Percentiles rank a stretch among this genome's conserved stretches.
Conservation (phyloP, 2,113 vertebrate species). For the Dromiciops gliroides region DNA sequence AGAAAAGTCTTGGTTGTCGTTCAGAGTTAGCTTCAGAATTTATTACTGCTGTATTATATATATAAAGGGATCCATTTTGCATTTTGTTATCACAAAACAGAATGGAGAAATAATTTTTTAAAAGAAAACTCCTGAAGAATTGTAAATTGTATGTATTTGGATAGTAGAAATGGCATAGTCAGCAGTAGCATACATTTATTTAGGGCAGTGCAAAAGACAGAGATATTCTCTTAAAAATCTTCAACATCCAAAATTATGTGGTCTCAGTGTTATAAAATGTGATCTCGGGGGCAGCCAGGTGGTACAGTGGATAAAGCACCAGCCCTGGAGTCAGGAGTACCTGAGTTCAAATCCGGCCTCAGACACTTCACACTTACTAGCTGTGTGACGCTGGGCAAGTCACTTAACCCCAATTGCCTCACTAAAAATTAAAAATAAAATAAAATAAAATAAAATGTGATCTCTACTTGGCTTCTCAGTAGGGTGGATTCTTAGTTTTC, state of each 20-base stretch:
- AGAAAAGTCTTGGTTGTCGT: not conserved
- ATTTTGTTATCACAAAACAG: not conserved
- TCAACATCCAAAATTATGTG: not conserved
- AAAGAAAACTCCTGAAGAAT: not conserved
- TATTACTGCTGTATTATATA: constrained; percentile 10
- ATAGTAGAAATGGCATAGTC: not conserved
- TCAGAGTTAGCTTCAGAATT: constrained; percentile 13
- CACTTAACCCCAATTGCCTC: no score
- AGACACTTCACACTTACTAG: no score
- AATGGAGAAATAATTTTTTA: constrained; percentile 16
- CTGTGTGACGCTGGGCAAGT: no score
- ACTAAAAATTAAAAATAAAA: no score
- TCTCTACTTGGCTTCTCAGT: not conserved
- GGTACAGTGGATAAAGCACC: no score
- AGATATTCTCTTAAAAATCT: not conserved
- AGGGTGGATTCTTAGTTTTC: not conserved
- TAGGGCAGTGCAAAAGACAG: not conserved
- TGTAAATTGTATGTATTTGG: not conserved
- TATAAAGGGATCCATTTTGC: not conserved
- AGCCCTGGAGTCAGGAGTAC: no score
- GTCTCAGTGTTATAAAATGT: not conserved
- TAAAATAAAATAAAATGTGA: not conserved
- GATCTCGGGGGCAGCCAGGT: no score
- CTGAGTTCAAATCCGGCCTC: no score
- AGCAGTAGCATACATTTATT: not conserved